phyloP scores from a whole-genome alignment of 2,888 invertebrate genomes.

The Deroplatys truncata region DNA sequence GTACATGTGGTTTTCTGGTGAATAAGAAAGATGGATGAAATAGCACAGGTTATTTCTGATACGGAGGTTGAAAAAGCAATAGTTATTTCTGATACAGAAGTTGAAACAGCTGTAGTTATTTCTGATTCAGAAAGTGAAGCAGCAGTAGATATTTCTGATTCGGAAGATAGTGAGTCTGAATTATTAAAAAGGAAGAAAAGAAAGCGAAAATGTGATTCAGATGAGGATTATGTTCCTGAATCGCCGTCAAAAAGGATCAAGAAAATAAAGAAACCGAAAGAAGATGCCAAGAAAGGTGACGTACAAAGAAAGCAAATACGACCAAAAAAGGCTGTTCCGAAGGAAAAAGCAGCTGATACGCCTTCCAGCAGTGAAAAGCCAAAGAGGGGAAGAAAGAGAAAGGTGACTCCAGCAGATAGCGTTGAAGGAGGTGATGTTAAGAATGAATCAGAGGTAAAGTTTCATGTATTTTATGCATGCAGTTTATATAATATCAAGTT shows the following conservation, averaged over 20 bases:
- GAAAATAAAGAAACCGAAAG: background rate
- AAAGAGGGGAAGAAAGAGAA: background rate
- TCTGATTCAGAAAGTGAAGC: background rate
- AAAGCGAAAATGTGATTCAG: background rate
- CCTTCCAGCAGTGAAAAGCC: background rate
- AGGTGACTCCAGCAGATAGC: background rate
- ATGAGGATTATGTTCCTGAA: background rate
- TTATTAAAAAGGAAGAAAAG: background rate
- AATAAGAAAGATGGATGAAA: no score
- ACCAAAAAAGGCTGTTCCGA: background rate
- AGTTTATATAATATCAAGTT: no score
- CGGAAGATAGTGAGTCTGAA: background rate
- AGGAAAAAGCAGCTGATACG: background rate
- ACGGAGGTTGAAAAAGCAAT: no score
- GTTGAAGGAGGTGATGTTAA: background rate
- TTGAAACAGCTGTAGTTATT: background rate
- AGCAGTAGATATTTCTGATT: background rate
- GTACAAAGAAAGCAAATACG: no score
- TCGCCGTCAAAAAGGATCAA: background rate
- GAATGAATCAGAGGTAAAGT: background rate
- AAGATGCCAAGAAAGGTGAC: background rate
- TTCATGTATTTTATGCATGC: no score
- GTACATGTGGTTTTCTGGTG: no score
- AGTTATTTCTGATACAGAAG: no score
- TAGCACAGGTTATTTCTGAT: no score